Percentiles rank a stretch among this genome's conserved stretches.
These are phyloP conservation scores for Macrobrachium rosenbergii DNA, from an alignment of 1,140 invertebrate genomes.

Conservation along the genomic window DNA sequence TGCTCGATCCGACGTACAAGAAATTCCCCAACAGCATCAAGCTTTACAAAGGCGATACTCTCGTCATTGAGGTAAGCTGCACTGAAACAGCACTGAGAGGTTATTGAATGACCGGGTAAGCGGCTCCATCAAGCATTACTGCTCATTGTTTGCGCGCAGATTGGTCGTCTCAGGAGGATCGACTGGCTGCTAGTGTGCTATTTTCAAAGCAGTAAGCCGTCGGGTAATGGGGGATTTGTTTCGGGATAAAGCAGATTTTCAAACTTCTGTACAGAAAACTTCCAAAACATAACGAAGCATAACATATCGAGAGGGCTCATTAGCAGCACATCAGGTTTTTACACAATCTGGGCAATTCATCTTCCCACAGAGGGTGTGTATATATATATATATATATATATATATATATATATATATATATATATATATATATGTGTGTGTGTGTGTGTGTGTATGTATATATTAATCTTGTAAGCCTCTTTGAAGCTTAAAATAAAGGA, in stretches of 20 bases:
- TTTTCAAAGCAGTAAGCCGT: neutral
- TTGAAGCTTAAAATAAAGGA: too few species aligned
- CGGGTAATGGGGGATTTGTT: neutral
- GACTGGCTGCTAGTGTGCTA: neutral
- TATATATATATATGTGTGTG: neutral
- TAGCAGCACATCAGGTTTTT: too few species aligned
- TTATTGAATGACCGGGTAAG: neutral
- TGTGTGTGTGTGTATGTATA: neutral
- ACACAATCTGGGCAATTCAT: too few species aligned
- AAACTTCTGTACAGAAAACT: too few species aligned
- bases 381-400: neutral
- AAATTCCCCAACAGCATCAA: slow-evolving; percentile 81
- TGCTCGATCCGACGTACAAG: slow-evolving; percentile 93
- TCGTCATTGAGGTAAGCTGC: slow-evolving; percentile 84
- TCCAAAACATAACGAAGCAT: too few species aligned
- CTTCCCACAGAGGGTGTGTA: too few species aligned
- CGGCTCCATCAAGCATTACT: neutral
- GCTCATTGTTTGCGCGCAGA: too few species aligned
- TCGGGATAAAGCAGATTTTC: too few species aligned
- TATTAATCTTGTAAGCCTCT: neutral
- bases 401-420: slow-evolving; percentile 13
- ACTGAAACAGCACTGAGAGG: slow-evolving; percentile 61
- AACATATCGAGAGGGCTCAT: too few species aligned
- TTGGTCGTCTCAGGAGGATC: too few species aligned
- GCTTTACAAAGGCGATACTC: slow-evolving; percentile 92